Base-by-base conservation (phyloP, 2,797 vertebrate genomes). In the Diglossa cyanea region DNA sequence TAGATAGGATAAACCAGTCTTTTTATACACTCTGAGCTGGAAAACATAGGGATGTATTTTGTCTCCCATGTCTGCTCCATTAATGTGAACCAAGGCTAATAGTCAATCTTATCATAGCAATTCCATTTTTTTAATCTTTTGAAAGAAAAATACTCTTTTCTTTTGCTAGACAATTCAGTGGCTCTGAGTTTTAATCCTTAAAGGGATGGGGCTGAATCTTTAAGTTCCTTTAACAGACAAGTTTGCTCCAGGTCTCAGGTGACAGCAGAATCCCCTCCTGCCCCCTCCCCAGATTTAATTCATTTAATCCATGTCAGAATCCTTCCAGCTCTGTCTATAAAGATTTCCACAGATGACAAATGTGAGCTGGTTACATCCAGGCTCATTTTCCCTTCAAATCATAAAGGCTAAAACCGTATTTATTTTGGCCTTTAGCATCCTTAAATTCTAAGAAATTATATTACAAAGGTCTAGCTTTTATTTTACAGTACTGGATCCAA, bases 281-380 rank as follows among this genome's bases (percentile, higher is more conserved):
- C 5, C 26, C 35, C 14, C 37, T 76, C 30, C 33, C 28, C 47
- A 19, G 7, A 8, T 50, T 84, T 50, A 9, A 57, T 77, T 37
- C 30, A 53, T 53, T 40, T 6, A 65, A 37, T 37, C 40, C 39
- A 11, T 1, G 5, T 21, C 73, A 76, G 28, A 78, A 88, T 48
- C 47, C 51, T 35, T 66, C 20, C 76, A 51, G 44, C 11, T 60
- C 42, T 72, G 21, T 7, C 68, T 35, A 12, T 21, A 50, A 61
- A 61, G 30, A 50, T 16, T 81, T 47, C 48, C 42, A 75, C 2
- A 12, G 60, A 85, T 60, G n/a, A 61, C 3, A 78, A 65, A 53
- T 15, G 3, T 18, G 48, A 80, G 45, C 5, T 1, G 6, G 2
- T 57, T 81, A 72, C 9, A 50, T 2, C 60, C 0, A 57, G 35